phyloP scores from a whole-genome alignment of 2,888 invertebrate genomes.

The Heliconius hortense region DNA sequence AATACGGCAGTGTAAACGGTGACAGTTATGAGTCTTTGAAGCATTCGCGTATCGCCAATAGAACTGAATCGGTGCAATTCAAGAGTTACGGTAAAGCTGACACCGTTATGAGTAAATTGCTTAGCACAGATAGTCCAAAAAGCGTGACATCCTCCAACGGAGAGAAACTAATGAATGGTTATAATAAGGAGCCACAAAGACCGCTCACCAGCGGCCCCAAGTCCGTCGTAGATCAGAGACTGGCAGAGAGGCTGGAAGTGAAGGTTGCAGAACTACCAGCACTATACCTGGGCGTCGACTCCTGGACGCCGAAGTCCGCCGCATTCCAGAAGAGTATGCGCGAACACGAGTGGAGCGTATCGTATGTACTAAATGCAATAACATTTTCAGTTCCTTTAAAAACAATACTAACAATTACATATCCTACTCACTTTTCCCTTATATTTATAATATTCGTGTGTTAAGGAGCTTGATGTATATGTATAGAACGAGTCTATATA shows the following conservation, averaged over 20 bases:
- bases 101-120: conserved; percentile 78
- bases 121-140: conserved; percentile 76
- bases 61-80: conserved; percentile 77
- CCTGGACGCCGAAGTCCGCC: conserved; percentile 88
- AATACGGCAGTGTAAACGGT: conserved; percentile 73
- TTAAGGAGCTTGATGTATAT: conserved; percentile 41
- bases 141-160: conserved; percentile 77
- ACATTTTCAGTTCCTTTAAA: conserved; percentile 4
- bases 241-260: conserved; percentile 77
- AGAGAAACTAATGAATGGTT: conserved; percentile 74
- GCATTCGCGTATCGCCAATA: conserved; percentile 79
- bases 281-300: conserved; percentile 86
- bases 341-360: conserved; percentile 82
- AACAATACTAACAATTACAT: conserved; percentile 54
- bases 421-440: conserved; percentile 27
- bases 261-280: conserved; percentile 84
- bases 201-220: conserved; percentile 72
- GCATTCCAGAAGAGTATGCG: conserved; percentile 81
- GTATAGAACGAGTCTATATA: conserved; percentile 32
- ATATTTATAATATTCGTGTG: conserved; percentile 36
- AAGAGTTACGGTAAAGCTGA: conserved; percentile 77
- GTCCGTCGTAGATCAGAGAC: conserved; percentile 73
- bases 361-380: conserved; percentile 68
- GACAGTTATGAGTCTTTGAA: conserved; percentile 77
- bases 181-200: conserved; percentile 66